A percentile compares a stretch with the other conserved stretches of the same genome.
Evolutionary conservation across 2,888 invertebrate species (phyloP).

Genomic region (Junonia oenone): DNA sequence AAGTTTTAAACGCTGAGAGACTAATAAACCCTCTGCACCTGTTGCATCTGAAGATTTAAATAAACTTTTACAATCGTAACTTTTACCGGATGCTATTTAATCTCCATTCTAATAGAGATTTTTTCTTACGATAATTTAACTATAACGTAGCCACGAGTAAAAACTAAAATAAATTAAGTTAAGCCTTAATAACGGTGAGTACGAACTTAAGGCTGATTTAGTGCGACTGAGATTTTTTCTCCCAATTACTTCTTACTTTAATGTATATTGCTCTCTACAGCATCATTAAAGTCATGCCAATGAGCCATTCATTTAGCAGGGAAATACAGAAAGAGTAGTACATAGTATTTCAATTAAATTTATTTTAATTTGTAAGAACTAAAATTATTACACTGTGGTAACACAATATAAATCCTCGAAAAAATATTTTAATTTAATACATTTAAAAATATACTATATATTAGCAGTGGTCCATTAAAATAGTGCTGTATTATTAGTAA

Average conservation of each 20-base stretch:
- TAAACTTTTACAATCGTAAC: background rate
- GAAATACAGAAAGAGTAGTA: background rate
- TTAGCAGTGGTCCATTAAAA: too few relatives aligned
- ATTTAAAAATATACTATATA: too few relatives aligned
- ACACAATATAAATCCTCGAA: too few relatives aligned
- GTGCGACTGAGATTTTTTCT: conserved; percentile 23
- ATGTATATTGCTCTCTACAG: conserved; percentile 28
- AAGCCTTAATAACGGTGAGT: conserved; percentile 21
- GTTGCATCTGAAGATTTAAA: conserved; percentile 16
- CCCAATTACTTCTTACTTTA: conserved; percentile 21
- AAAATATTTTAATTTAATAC: too few relatives aligned
- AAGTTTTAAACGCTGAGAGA: conserved; percentile 21
- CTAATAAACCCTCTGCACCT: conserved; percentile 17
- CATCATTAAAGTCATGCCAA: conserved; percentile 27
- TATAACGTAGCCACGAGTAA: background rate
- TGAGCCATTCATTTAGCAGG: conserved; percentile 11
- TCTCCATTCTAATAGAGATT: background rate
- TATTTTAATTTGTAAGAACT: background rate
- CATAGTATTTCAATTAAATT: background rate
- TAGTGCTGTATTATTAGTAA: too few relatives aligned
- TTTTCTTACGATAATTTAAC: background rate
- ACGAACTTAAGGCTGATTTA: conserved; percentile 22
- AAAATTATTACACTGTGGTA: too few relatives aligned
- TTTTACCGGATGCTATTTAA: background rate
- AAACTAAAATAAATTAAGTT: conserved; percentile 3